phyloP scores from a whole-genome alignment of 2,888 invertebrate species.

The Drosophila anomalata region DNA sequence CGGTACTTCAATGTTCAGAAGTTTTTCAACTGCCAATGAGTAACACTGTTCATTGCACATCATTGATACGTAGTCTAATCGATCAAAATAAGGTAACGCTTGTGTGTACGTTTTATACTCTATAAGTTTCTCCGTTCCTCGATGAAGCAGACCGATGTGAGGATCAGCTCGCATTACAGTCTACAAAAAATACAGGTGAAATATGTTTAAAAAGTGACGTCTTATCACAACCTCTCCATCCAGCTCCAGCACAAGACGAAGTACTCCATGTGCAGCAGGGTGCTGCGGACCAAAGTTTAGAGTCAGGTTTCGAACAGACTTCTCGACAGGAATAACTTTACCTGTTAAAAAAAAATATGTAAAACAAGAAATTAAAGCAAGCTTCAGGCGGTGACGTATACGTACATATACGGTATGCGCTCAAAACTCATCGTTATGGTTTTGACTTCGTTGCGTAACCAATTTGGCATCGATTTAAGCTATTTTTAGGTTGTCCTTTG shows the following conservation, averaged over 20 bases:
- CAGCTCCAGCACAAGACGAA: conserved; percentile 92
- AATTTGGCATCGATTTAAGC: too few relatives aligned
- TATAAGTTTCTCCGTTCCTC: conserved; percentile 98
- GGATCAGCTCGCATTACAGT: conserved; percentile 95
- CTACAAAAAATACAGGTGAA: conserved; percentile 83
- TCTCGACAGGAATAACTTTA: conserved; percentile 88
- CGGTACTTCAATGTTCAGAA: conserved; percentile 97
- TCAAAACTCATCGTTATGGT: too few relatives aligned
- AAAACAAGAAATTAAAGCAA: not conserved
- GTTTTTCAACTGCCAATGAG: conserved; percentile 97
- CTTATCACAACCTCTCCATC: conserved; percentile 88
- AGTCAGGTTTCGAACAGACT: conserved; percentile 92
- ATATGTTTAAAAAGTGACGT: not conserved
- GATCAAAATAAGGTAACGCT: conserved; percentile 98
- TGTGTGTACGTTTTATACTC: conserved; percentile 99
- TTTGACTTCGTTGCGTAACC: too few relatives aligned
- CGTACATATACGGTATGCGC: too few relatives aligned
- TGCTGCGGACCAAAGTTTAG: conserved; percentile 97
- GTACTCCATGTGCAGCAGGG: conserved; percentile 96
- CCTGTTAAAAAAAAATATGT: conserved; percentile 77
- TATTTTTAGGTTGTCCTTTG: too few relatives aligned
- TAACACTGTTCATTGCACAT: conserved; percentile 99
- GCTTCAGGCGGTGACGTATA: not conserved
- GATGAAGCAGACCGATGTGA: conserved; percentile 98
- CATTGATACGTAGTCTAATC: conserved; percentile 99